These are phyloP conservation scores for Zonitis immaculata DNA, from an alignment of 2,888 invertebrate species.

Conservation along the genomic window DNA sequence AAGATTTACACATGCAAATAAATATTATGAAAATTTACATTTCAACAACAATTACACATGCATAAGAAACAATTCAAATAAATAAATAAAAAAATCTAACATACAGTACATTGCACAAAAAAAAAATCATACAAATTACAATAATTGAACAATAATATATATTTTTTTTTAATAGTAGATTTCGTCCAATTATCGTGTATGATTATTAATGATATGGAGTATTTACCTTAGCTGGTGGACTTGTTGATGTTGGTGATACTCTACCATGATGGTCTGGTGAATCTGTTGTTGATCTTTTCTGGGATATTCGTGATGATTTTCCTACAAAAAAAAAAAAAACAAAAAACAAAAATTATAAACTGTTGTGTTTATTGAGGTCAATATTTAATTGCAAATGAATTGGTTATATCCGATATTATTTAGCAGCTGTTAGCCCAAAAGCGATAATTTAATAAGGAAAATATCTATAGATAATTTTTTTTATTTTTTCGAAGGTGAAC, in stretches of 20 bases:
- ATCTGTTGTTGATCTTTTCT: slow-evolving; percentile 51
- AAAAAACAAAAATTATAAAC: neutral
- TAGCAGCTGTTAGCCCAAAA: too few relatives aligned
- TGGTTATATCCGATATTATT: too few relatives aligned
- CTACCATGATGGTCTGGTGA: slow-evolving; percentile 46
- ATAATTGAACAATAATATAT: slow-evolving; percentile 3
- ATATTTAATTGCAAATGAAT: neutral
- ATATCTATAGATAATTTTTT: too few relatives aligned
- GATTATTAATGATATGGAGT: slow-evolving; percentile 3
- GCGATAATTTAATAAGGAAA: neutral
- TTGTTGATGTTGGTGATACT: slow-evolving; percentile 48
- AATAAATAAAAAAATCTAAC: neutral
- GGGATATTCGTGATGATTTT: slow-evolving; percentile 48
- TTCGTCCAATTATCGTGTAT: slow-evolving; percentile 5
- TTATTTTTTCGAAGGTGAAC: neutral
- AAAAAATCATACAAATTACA: slow-evolving; percentile 23
- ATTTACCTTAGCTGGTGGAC: slow-evolving; percentile 52
- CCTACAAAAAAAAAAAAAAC: slow-evolving; percentile 43
- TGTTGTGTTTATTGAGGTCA: neutral
- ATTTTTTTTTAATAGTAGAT: too few relatives aligned
- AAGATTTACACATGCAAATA: neutral
- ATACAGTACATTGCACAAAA: slow-evolving; percentile 45
- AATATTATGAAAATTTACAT: too few relatives aligned
- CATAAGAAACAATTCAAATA: too few relatives aligned
- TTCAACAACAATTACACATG: too few relatives aligned